Evolutionary conservation across 2,888 invertebrate species (phyloP).

Genomic region (Electrophaes corylata): DNA sequence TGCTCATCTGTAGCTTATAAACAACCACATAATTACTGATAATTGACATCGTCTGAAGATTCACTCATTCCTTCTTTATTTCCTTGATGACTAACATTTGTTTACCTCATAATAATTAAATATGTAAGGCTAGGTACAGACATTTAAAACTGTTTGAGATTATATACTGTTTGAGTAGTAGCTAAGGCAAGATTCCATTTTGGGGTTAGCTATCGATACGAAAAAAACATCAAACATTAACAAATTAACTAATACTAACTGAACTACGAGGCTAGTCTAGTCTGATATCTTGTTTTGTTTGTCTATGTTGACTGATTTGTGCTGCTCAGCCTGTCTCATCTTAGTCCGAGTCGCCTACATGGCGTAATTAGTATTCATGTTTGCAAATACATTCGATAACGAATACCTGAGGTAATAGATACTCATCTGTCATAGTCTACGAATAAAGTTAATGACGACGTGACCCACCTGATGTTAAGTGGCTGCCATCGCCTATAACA

Average conservation of each 20-base stretch:
- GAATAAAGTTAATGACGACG: constrained; percentile 1
- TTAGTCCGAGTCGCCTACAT: constrained; percentile 1
- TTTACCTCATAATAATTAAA: constrained; percentile 29
- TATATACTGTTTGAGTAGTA: neutral
- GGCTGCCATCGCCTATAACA: no score
- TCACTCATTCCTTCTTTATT: constrained; percentile 25
- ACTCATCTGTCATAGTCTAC: constrained; percentile 17
- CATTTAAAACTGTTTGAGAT: neutral
- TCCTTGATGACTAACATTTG: constrained; percentile 24
- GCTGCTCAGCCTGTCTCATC: neutral
- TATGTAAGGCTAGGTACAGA: constrained; percentile 4
- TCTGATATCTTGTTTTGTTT: no score
- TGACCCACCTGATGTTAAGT: no score
- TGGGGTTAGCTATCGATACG: no score
- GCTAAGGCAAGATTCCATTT: no score
- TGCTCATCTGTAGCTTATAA: constrained; percentile 11
- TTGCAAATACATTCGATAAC: constrained; percentile 26
- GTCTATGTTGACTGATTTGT: neutral
- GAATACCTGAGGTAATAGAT: constrained; percentile 12
- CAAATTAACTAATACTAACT: no score
- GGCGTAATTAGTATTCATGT: constrained; percentile 22
- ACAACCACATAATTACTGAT: constrained; percentile 17
- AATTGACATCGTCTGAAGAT: constrained; percentile 27
- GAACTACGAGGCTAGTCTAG: no score
- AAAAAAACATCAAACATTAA: no score